These are phyloP conservation scores for Motacilla alba DNA, from an alignment of 2,113 vertebrate species.

Conservation along the genomic window DNA sequence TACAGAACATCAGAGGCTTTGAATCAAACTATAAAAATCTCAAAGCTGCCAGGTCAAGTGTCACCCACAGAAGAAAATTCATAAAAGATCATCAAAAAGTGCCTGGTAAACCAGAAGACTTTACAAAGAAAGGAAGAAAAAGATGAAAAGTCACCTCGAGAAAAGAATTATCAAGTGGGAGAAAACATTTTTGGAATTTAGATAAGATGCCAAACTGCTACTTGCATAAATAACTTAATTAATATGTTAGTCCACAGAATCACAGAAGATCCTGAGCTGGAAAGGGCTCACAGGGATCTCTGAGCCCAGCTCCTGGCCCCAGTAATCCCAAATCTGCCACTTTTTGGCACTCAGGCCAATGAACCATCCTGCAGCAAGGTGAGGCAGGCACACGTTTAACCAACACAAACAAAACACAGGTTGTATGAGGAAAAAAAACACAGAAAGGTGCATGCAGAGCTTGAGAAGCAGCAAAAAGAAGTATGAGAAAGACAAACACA, in stretches of 20 bases:
- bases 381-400: neutral
- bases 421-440: neutral
- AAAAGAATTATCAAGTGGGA: neutral
- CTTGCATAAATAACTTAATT: neutral
- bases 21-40: constrained; percentile 67
- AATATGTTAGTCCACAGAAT: neutral
- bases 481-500: neutral
- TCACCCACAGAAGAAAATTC: constrained; percentile 25
- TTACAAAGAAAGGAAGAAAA: neutral
- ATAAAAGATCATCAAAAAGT: constrained; percentile 53
- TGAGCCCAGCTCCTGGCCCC: neutral
- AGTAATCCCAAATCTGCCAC: too few relatives aligned
- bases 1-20: constrained; percentile 63
- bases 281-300: too few relatives aligned
- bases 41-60: constrained; percentile 50
- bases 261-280: neutral
- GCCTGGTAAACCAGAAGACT: constrained; percentile 36
- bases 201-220: neutral
- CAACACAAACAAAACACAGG: neutral
- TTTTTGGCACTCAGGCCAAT: neutral
- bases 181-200: neutral
- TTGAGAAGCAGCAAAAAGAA: neutral
- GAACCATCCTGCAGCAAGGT: neutral
- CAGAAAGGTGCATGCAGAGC: fast-evolving
- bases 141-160: neutral